Evolutionary conservation across 2,888 invertebrate species (phyloP), one percentile per base, ranked within the genome.

Genomic region (Apamea anceps): DNA sequence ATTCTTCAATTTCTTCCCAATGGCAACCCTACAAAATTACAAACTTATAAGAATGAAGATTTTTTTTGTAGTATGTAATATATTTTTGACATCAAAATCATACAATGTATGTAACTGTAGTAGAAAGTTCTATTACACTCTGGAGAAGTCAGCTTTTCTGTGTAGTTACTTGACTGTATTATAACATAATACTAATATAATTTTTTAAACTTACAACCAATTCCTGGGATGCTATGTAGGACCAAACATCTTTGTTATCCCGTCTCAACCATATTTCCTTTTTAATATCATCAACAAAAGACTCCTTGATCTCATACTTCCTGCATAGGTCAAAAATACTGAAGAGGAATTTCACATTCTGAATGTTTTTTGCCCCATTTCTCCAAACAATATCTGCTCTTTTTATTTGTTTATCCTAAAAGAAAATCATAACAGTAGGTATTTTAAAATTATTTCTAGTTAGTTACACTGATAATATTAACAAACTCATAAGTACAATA

Each of bases 371-470:
- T 45, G 97, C 93, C 18, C 97, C 98, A 93, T 97, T 97, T 76
- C 96, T 97, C 95, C 98, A 98, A 66, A 98, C 96, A 21, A 98
- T 94, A 78, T 97, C 96, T 48, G 97, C 97, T 84, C 97, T 96
- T 90, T 97, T 97, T 32, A 97, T 85, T 82, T 96, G 96, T 84
- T 94, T 96, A 82, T 94, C 96, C 97, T 97, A 85, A 63, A 94
- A 95, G 71, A 62, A 62, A 62, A 62, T 60, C 60, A 37, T 60
- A 57, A n/a, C 0, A 71, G 1, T 60, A 5, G 57, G 57, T 8
- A 72, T 60, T 18, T n/a, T 37, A 1, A 60, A 60, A 60, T 60
- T 57, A n/a, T 37, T 12, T 60, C 57, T 60, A 54, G 10, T 32
- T 71, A 70, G 15, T 37, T 54, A 18, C 37, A 57, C 71, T 72